Percentiles rank a stretch among this genome's conserved stretches.
phyloP scores from a whole-genome alignment of 2,797 vertebrate genomes.

The Tapirus indicus region DNA sequence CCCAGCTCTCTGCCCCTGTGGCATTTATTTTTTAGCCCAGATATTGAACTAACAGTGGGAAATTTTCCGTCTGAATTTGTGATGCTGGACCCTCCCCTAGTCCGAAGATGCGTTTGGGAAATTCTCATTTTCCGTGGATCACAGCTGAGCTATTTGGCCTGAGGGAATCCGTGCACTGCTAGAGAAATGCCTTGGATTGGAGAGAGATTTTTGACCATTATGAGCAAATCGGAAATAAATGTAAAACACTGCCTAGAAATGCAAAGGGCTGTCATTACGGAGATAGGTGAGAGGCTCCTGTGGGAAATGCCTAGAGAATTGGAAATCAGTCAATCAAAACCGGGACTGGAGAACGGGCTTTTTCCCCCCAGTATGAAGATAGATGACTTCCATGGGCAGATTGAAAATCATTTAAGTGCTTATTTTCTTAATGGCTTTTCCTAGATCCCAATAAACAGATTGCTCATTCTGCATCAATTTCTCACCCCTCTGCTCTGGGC shows the following conservation, averaged over 20 bases:
- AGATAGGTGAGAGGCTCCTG: slow-evolving; percentile 82
- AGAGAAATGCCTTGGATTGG: slow-evolving; percentile 79
- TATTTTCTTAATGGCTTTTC: slow-evolving; percentile 84
- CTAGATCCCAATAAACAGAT: slow-evolving; percentile 79
- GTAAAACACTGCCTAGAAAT: slow-evolving; percentile 85
- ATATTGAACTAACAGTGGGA: slow-evolving; percentile 84
- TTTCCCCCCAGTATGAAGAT: slow-evolving; percentile 68
- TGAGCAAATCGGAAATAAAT: slow-evolving; percentile 85
- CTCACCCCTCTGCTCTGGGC: slow-evolving; percentile 44
- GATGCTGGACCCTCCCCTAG: slow-evolving; percentile 78
- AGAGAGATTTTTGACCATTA: slow-evolving; percentile 83
- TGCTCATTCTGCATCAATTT: slow-evolving; percentile 73
- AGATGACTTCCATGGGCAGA: slow-evolving; percentile 75
- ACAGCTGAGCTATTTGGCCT: slow-evolving; percentile 84
- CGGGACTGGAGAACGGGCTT: slow-evolving; percentile 11
- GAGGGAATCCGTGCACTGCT: slow-evolving; percentile 76
- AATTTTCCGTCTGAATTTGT: slow-evolving; percentile 82
- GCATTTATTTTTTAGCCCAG: slow-evolving; percentile 83
- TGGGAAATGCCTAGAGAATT: slow-evolving; percentile 79
- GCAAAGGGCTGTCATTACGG: slow-evolving; percentile 83
- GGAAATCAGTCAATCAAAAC: slow-evolving; percentile 84
- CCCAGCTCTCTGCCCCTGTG: slow-evolving; percentile 81
- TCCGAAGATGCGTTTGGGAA: slow-evolving; percentile 78
- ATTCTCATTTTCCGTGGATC: slow-evolving; percentile 85
- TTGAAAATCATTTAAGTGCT: slow-evolving; percentile 82